Base-by-base conservation (phyloP, 2,888 invertebrate species). In the Hofmannophila pseudospretella region DNA sequence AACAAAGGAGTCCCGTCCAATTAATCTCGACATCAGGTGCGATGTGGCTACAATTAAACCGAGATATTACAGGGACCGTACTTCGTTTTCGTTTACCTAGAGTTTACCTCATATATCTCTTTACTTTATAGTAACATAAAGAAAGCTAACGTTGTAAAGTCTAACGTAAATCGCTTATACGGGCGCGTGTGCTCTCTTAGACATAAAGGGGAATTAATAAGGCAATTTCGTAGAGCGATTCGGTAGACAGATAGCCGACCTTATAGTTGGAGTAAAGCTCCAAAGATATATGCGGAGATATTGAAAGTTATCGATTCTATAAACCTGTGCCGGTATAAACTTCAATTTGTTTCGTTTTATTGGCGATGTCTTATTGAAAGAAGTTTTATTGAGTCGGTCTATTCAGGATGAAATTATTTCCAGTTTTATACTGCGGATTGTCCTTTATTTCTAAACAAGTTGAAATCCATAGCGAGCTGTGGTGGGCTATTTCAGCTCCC, bases 121-220 rank as follows among this genome's bases (percentile, higher is more conserved):
- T 57, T 64, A 75, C 74, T 84, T 85, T 84, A 86, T 81, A 53
- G 73, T 60, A 63, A 51, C 77, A 85, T 85, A 84, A 85, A 86
- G 85, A 82, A 84, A 73, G 70, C 69, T 66, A 67, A 64, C 66
- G 70, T 51, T 73, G 67, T 78, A 77, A 79, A 80, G 58, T 71
- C 57, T 65, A 59, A 68, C 69, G 63, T 74, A 75, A 77, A 79
- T 73, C 71, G 75, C 66, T 71, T 69, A 71, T 67, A 72, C 65
- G 61, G 48, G 49, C 68, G 65, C 65, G 55, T 79, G 73, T 73
- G 78, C 68, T 58, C 60, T 54, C 47, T 52, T 55, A 67, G 67
- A 79, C 73, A 71, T 82, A 78, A 82, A 82, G 64, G 74, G 67
- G 80, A 80, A 85, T 86, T 86, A 86, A 86, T 84, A 85, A 80